Conservation (phyloP, 2,113 vertebrate species). For the Globicephala melas region DNA sequence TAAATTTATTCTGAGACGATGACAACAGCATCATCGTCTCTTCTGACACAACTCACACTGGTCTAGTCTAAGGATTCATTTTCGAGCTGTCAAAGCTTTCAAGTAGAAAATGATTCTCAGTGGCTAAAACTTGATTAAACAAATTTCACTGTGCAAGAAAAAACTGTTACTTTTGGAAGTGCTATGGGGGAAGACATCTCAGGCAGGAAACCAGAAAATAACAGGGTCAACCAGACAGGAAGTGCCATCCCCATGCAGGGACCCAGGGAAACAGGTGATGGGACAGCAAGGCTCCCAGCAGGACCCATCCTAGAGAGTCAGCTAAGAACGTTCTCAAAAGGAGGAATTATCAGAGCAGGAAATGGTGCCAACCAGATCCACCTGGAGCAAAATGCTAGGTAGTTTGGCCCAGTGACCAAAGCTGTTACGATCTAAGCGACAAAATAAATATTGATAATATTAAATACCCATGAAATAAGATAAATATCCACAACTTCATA, state of each 20-base stretch:
- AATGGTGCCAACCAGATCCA: too few relatives aligned
- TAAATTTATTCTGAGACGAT: conserved; percentile 18
- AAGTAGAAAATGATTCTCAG: conserved; percentile 39
- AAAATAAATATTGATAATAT: not conserved
- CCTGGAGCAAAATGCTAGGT: too few relatives aligned
- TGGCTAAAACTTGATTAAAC: conserved; percentile 30
- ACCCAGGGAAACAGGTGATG: not conserved
- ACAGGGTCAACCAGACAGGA: not conserved
- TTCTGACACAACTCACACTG: not conserved
- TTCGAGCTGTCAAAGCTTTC: conserved; percentile 37
- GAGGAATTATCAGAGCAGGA: not conserved
- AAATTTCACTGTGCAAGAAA: conserved; percentile 48
- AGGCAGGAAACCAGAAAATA: conserved; percentile 26
- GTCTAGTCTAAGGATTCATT: not conserved
- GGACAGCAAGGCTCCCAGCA: not conserved
- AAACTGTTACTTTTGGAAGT: conserved; percentile 43
- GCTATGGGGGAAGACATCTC: not conserved
- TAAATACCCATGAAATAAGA: not conserved
- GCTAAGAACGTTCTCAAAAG: not conserved
- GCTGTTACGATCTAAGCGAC: not conserved
- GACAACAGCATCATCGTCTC: conserved; percentile 6
- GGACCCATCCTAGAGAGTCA: not conserved
- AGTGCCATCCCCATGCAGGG: not conserved
- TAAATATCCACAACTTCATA: not conserved
- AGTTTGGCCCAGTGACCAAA: not conserved